phyloP scores from a whole-genome alignment of 2,113 vertebrate species.

The Formicarius rufipectus region DNA sequence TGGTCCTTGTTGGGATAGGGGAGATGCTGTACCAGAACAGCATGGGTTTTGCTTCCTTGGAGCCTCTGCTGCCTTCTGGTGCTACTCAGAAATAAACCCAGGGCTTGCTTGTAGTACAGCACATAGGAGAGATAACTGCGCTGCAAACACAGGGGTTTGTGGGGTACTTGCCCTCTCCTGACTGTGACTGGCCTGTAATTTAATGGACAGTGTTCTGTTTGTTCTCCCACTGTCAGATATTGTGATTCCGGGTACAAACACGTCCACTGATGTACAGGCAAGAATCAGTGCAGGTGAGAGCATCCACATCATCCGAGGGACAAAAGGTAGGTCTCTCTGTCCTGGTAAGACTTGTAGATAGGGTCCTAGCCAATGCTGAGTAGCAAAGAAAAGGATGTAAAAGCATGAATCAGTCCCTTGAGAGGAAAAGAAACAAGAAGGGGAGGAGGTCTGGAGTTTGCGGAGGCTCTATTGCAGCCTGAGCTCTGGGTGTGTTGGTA shows the following conservation, averaged over 20 bases:
- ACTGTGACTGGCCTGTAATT: background rate
- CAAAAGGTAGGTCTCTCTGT: slow-evolving; percentile 83
- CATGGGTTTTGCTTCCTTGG: background rate
- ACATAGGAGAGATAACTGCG: background rate
- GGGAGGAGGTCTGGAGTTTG: background rate
- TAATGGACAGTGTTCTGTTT: slow-evolving; percentile 3
- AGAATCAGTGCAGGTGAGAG: slow-evolving; percentile 95
- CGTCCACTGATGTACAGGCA: slow-evolving; percentile 93
- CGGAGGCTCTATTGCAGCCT: background rate
- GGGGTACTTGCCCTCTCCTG: background rate
- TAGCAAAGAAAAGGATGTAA: background rate
- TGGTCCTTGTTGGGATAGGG: background rate
- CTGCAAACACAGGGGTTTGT: background rate
- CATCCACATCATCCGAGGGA: slow-evolving; percentile 95
- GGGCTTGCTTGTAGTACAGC: background rate
- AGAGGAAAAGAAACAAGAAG: background rate
- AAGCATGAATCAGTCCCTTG: background rate
- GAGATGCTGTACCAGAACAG: background rate
- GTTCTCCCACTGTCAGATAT: slow-evolving; percentile 82
- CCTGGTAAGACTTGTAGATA: background rate
- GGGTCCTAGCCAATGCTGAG: background rate
- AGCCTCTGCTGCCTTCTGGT: background rate
- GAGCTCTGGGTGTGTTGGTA: background rate
- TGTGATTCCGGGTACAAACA: slow-evolving; percentile 97
- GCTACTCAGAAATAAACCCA: background rate